Conservation (phyloP, 64 coral and sea anemone genomes). For the Montipora capricornis region DNA sequence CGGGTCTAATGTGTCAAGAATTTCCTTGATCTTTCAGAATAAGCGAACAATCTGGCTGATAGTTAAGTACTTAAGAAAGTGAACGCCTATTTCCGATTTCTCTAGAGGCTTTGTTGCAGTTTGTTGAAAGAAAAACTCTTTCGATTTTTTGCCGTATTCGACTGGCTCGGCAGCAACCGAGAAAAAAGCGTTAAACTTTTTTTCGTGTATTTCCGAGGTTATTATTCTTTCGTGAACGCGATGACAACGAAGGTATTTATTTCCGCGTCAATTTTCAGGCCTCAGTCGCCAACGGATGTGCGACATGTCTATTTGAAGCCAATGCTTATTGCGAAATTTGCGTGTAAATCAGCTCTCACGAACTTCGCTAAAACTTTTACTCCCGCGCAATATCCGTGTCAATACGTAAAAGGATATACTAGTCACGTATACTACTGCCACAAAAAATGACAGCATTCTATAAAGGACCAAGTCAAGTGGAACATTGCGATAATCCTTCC, state of each 20-base stretch:
- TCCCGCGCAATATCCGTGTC: slow-evolving; percentile 22
- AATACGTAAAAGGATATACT: background rate
- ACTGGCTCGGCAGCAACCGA: too few species aligned
- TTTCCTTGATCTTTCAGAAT: background rate
- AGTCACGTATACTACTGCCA: slow-evolving; percentile 24
- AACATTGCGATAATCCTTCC: background rate
- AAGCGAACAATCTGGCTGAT: background rate
- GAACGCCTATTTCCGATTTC: slow-evolving; percentile 27
- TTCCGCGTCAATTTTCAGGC: background rate
- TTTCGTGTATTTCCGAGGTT: background rate
- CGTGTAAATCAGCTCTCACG: slow-evolving; percentile 17
- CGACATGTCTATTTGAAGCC: background rate
- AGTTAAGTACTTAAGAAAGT: slow-evolving; percentile 1
- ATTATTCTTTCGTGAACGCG: background rate
- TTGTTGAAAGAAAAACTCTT: background rate
- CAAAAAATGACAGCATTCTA: background rate
- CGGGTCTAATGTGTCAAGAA: background rate
- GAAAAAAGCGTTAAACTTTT: too few species aligned
- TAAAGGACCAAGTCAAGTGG: background rate
- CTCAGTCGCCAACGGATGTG: background rate
- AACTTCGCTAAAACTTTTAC: background rate
- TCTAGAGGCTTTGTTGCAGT: slow-evolving; percentile 7
- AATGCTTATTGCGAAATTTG: background rate
- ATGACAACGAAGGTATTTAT: background rate
- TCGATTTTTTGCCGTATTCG: too few species aligned